Evolutionary conservation across 1,140 invertebrate genomes (phyloP), one percentile per base, ranked within the genome.

Genomic region (Ladona fulva): DNA sequence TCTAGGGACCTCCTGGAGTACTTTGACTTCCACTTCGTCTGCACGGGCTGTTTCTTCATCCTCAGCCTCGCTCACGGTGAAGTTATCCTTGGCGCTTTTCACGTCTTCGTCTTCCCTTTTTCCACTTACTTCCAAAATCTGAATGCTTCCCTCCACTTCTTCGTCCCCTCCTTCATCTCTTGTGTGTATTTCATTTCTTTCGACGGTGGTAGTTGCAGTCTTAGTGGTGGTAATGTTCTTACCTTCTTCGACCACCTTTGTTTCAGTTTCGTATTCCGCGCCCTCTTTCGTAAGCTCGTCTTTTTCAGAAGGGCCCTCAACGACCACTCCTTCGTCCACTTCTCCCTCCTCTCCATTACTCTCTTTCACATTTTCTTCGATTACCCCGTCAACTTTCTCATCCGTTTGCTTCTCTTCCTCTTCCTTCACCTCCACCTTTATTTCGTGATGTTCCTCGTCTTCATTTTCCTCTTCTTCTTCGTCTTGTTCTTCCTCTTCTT

Each of bases 121-220:
- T 37, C 8, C 29, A 8, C 29, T 37, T 37, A 8, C 29, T 8
- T 37, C 29, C 8, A 8, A 37, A n/a, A n/a, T 37, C 1, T 8
- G 29, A 8, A 37, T 1, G 8, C 29, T 37, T 37, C 29, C 29
- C 29, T 37, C 29, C 29, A 5, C 8, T 1, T 16, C 52, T 19
- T 22, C 52, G 1, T 22, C 14, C 52, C 52, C 52, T 83, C 83
- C 0, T 81, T 81, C 44, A 83, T 83, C 42, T 83, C 81, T 6
- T 84, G 52, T 24, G 84, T 83, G 11, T 83, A 80, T 19, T 83
- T 81, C 76, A 83, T 81, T 24, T 83, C 82, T 19, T n/a, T 75
- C 25, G 11, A 37, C 29, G 29, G 29, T 8, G 1, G 29, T 1
- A 37, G 29, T 37, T 37, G 29, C 8, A 3, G 19, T 24, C 22